Evolutionary conservation across 2,888 invertebrate genomes (phyloP).

Genomic region (Nematopogon swammerdamellus): DNA sequence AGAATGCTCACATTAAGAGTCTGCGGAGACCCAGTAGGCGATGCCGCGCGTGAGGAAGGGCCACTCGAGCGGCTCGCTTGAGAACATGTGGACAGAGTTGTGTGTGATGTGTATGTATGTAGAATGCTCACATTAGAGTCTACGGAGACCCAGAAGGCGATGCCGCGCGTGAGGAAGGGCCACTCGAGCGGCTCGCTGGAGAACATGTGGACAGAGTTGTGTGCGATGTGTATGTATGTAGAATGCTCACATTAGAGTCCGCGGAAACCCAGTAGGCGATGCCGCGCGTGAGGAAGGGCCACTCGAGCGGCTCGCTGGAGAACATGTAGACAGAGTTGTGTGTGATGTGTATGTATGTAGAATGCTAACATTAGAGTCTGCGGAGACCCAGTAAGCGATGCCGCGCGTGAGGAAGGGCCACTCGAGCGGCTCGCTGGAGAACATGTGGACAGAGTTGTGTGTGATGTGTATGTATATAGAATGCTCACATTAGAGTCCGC

Average conservation of each 20-base stretch:
- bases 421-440: slow-evolving; percentile 86
- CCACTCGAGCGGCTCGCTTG: slow-evolving; percentile 90
- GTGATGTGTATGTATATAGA: too few relatives aligned
- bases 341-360: too few relatives aligned
- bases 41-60: slow-evolving; percentile 84
- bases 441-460: too few relatives aligned
- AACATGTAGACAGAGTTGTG: too few relatives aligned
- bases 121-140: too few relatives aligned
- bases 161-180: slow-evolving; percentile 84
- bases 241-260: too few relatives aligned
- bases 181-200: slow-evolving; percentile 90
- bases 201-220: slow-evolving; percentile 95
- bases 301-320: slow-evolving; percentile 87
- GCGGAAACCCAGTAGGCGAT: slow-evolving; percentile 94
- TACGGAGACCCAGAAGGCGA: slow-evolving; percentile 92
- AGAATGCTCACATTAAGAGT: too few relatives aligned
- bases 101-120: too few relatives aligned
- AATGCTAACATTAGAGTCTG: too few relatives aligned
- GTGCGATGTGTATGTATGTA: too few relatives aligned
- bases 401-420: slow-evolving; percentile 89
- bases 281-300: slow-evolving; percentile 85
- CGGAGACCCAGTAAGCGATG: slow-evolving; percentile 93
- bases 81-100: slow-evolving; percentile 96
- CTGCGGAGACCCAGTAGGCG: slow-evolving; percentile 89
- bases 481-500: too few relatives aligned